phyloP scores from a whole-genome alignment of 2,113 vertebrate species.

The Oreochromis niloticus region DNA sequence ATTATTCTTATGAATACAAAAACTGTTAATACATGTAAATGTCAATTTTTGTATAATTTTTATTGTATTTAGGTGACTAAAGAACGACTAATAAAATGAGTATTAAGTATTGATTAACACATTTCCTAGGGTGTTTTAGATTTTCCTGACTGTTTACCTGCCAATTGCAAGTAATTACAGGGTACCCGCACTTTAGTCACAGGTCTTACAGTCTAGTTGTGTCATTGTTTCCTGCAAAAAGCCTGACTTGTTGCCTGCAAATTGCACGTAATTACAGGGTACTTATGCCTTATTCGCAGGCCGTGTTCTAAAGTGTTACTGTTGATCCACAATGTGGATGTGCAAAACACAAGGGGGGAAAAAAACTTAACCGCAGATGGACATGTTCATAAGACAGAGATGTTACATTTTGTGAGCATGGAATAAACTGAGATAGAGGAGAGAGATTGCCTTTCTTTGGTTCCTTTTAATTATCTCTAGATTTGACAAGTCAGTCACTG shows the following conservation, averaged over 20 bases:
- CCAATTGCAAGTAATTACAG: neutral
- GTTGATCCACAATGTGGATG: neutral
- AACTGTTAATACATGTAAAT: neutral
- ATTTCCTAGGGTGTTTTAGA: neutral
- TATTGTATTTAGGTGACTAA: neutral
- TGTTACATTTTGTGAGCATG: neutral
- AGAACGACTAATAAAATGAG: neutral
- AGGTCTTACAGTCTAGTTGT: neutral
- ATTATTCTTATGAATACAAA: neutral
- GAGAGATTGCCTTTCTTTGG: neutral
- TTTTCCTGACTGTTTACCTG: too few species aligned
- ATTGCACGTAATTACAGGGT: neutral
- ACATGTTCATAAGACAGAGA: neutral
- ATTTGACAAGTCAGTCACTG: neutral
- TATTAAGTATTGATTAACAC: neutral
- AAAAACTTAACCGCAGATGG: neutral
- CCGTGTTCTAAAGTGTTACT: neutral
- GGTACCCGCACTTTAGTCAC: accelerated
- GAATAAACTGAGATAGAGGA: neutral
- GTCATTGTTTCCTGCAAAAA: neutral
- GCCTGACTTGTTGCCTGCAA: neutral
- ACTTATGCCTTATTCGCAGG: neutral
- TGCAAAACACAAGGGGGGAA: neutral
- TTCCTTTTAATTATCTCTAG: neutral
- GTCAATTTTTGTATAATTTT: neutral